These are phyloP conservation scores for Stomatorhinus walkeri DNA, from an alignment of 2,797 vertebrate species.

Conservation along the genomic window DNA sequence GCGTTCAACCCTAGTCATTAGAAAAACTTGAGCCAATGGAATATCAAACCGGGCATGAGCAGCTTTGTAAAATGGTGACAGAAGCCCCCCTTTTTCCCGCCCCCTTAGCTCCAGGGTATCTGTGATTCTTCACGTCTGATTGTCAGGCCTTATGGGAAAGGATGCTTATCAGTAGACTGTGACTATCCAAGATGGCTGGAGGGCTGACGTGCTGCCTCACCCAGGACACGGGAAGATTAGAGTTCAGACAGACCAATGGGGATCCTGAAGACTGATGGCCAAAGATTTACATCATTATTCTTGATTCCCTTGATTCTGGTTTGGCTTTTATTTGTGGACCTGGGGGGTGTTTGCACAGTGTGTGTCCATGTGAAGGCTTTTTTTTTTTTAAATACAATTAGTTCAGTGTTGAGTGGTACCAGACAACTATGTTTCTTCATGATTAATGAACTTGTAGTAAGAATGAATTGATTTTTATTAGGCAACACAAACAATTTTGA, in stretches of 20 bases:
- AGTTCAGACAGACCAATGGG: not conserved
- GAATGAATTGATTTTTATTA: conserved; percentile 1
- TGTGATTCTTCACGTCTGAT: not conserved
- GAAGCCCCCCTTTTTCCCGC: not conserved
- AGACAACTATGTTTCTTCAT: not conserved
- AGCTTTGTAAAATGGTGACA: not conserved
- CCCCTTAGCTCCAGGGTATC: not conserved
- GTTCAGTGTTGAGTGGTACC: conserved; percentile 44
- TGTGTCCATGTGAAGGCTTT: not conserved
- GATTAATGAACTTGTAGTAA: conserved; percentile 9
- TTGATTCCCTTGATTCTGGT: conserved; percentile 1
- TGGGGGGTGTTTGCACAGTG: not conserved
- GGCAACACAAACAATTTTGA: not conserved
- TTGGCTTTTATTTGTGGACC: not conserved
- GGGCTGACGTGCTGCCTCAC: conserved; percentile 7
- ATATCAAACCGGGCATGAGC: not conserved
- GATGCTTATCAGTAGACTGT: conserved; percentile 33
- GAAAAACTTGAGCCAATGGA: not conserved
- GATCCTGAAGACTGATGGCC: not conserved
- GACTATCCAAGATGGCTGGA: conserved; percentile 15
- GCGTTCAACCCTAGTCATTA: not conserved
- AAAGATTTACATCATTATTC: conserved; percentile 20
- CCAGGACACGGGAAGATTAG: not conserved
- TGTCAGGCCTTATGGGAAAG: not conserved
- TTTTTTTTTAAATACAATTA: conserved; percentile 43